Percentiles rank a stretch among this genome's conserved stretches.
Evolutionary conservation across 2,888 invertebrate species (phyloP).

Genomic region (Branchinecta sandiegonensis): DNA sequence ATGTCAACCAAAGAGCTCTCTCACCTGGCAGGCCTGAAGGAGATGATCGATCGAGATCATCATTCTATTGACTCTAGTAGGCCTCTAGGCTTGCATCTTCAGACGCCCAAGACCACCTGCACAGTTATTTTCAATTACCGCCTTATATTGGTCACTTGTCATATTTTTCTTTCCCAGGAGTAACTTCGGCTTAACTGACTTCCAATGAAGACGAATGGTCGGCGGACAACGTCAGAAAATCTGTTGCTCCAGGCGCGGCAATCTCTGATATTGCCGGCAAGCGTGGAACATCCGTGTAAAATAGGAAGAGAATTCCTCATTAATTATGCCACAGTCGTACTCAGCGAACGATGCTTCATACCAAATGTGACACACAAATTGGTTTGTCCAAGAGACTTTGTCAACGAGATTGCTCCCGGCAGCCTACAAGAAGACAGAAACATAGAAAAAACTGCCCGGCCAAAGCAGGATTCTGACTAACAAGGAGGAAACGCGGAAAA

Average conservation of each 20-base stretch:
- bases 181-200: neutral
- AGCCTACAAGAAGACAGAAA: no score
- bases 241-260: conserved; percentile 11
- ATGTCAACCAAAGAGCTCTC: no score
- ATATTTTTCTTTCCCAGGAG: conserved; percentile 15
- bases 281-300: neutral
- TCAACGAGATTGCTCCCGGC: no score
- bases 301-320: neutral
- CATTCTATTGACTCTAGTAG: conserved; percentile 8
- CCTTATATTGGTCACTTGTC: conserved; percentile 14
- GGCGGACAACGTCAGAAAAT: conserved; percentile 13
- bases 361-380: conserved; percentile 11
- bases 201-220: conserved; percentile 13
- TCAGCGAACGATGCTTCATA: conserved; percentile 8
- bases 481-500: no score
- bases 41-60: conserved; percentile 16
- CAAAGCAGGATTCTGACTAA: no score
- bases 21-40: conserved; percentile 15
- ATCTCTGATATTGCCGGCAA: neutral
- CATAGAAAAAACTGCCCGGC: no score
- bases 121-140: conserved; percentile 16
- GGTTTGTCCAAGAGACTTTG: neutral
- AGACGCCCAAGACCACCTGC: conserved; percentile 15
- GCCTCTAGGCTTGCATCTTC: conserved; percentile 8
- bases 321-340: conserved; percentile 10